These are phyloP conservation scores for Amphiura filiformis DNA, from an alignment of 35 echinoderm and acorn worm species.

Conservation along the genomic window DNA sequence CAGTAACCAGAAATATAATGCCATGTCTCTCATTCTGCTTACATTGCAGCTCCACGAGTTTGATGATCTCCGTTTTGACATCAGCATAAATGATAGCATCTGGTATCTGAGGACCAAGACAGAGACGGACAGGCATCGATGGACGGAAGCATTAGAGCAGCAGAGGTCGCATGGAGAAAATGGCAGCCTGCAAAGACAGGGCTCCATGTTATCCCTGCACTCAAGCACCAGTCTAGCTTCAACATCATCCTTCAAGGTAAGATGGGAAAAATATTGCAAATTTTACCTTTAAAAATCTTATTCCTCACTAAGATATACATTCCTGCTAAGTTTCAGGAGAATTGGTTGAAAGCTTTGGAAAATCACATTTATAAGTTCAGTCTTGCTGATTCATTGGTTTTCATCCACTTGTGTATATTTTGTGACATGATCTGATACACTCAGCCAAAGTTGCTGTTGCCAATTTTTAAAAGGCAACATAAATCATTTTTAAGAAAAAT, in stretches of 20 bases:
- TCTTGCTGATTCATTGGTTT: no score
- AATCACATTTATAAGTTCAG: no score
- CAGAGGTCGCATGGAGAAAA: slow-evolving; percentile 72
- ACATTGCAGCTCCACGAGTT: slow-evolving; percentile 69
- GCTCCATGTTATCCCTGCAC: slow-evolving; percentile 82
- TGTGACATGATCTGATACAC: no score
- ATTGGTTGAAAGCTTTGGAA: no score
- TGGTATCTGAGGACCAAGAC: slow-evolving; percentile 83
- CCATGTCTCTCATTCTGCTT: no score
- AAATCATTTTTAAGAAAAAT: no score
- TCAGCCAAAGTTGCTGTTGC: no score
- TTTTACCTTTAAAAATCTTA: neutral
- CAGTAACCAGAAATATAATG: no score
- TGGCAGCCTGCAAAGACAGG: slow-evolving; percentile 71
- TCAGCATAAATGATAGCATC: slow-evolving; percentile 91
- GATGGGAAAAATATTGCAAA: neutral
- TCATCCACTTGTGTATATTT: no score
- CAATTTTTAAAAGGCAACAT: no score
- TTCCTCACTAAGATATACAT: neutral
- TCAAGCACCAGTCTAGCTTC: slow-evolving; percentile 84
- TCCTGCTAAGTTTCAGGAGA: neutral
- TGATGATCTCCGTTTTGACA: slow-evolving; percentile 95
- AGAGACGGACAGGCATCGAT: slow-evolving; percentile 68
- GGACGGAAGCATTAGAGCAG: slow-evolving; percentile 87
- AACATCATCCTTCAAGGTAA: slow-evolving; percentile 96